Evolutionary conservation across 2,888 invertebrate genomes (phyloP), one percentile per base, ranked within the genome.

Genomic region (Drosophila siamana): DNA sequence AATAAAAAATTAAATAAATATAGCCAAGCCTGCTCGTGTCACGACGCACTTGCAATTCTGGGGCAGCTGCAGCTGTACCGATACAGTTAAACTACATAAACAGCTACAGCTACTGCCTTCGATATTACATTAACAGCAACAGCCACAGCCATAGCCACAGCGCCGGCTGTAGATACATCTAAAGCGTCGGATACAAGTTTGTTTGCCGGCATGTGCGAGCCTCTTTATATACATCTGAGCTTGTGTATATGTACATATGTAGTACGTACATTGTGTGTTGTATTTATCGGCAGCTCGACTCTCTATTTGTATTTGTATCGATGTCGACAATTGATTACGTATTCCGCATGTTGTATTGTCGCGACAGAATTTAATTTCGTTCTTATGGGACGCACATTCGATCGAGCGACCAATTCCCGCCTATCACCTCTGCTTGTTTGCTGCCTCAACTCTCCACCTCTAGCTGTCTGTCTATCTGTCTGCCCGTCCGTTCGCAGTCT

Each of bases 301-400:
- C 16, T 65, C 46, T 63, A 46, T 65, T 54, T 70, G 64, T 74
- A 73, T 64, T 63, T 75, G 75, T 80, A 80, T 67, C 76, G 70
- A 70, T 74, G 78, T 66, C 66, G 74, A 64, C 80, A 88, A 87
- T 89, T 88, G 89, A 89, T 89, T 89, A 89, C 77, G 80, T 87
- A 89, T 90, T 85, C 90, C 70, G 80, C 82, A 81, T 86, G 79
- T 77, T 80, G 76, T 72, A 81, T 81, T 88, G 88, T 86, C 86
- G 90, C 89, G 89, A 87, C 90, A 89, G 89, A 89, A 90, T 89
- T 90, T 83, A 84, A 90, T 90, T 90, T 81, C 65, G 72, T 86
- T 89, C 90, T 87, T 86, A 73, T 81, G 83, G 88, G 77, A 88
- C 69, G 64, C 59, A 71, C 82, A 67, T 63, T 74, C 68, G 76